Base-by-base conservation (phyloP, 2,797 vertebrate genomes). In the Lepus oiostolus region DNA sequence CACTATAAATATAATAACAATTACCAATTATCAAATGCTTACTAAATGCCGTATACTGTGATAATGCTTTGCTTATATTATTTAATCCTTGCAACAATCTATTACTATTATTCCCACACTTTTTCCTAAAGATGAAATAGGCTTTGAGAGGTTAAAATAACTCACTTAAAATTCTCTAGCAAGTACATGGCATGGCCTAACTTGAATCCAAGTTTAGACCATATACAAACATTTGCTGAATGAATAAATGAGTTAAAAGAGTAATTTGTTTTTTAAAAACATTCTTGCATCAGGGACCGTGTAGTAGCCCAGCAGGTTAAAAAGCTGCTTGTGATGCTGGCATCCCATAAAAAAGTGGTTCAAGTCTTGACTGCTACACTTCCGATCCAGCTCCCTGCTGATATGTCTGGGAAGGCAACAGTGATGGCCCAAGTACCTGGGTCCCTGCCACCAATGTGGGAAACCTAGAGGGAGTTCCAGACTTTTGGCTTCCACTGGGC, bases 121-220 rank as follows among this genome's bases (percentile, higher is more conserved):
- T 76, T 65, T 96, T 90, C 71, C 54, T 79, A 2, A 94, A 91
- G 28, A 83, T 94, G 50, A 91, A 92, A 93, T 26, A 75, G 93
- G 32, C 58, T 92, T 75, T 93, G 12, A 82, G 68, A 84, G 17
- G 24, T 89, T 89, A 91, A 93, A 95, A 85, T 86, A 95, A 92
- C 9, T 85, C 60, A 60, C 38, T 58, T 85, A 90, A 86, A 92
- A 83, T 75, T 28, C 90, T 93, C 72, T 58, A 85, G 14, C 60
- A 90, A 87, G 50, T 63, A 90, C 60, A 60, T 17, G 52, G 75
- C 60, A 93, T 26, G 79, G 52, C 19, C 60, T 90, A 90, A 83
- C 75, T 62, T 95, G 52, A 95, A 91, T 81, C 35, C 71, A 92
- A 38, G 63, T 89, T 93, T 52, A 91, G 72, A 85, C 4, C 60